phyloP scores from a whole-genome alignment of 2,888 invertebrate genomes.

The Parnassius smintheus region DNA sequence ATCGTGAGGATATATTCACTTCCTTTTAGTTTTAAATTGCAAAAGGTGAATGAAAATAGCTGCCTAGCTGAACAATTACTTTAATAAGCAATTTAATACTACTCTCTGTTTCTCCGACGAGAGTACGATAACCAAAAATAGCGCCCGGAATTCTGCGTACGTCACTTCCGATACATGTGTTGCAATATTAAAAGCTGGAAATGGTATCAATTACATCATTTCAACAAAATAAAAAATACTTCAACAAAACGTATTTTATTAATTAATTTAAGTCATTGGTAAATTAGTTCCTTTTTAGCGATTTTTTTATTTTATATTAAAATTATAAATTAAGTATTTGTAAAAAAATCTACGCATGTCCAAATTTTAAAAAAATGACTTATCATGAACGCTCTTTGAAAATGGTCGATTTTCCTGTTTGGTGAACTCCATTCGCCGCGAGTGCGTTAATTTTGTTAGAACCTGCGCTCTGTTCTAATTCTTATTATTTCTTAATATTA shows the following conservation, averaged over 20 bases:
- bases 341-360: conserved; percentile 12
- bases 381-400: conserved; percentile 63
- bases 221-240: conserved; percentile 11
- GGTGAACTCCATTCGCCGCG: conserved; percentile 74
- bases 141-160: conserved; percentile 58
- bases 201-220: conserved; percentile 12
- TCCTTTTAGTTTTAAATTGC: conserved; percentile 67
- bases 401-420: conserved; percentile 81
- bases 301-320: not conserved
- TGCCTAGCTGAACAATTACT: conserved; percentile 53
- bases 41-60: conserved; percentile 76
- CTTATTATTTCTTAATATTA: conserved; percentile 71
- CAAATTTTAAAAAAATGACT: conserved; percentile 30
- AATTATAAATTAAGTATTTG: not conserved
- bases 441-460: conserved; percentile 69
- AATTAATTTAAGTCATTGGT: not conserved
- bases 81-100: not conserved
- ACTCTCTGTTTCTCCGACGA: too few relatives aligned
- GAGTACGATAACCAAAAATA: conserved; percentile 67
- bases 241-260: not conserved
- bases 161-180: conserved; percentile 61
- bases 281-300: not conserved
- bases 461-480: conserved; percentile 65
- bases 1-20: too few relatives aligned
- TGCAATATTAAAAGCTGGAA: conserved; percentile 39